Conservation (phyloP, 2,888 invertebrate genomes). For the Emmelina monodactyla region DNA sequence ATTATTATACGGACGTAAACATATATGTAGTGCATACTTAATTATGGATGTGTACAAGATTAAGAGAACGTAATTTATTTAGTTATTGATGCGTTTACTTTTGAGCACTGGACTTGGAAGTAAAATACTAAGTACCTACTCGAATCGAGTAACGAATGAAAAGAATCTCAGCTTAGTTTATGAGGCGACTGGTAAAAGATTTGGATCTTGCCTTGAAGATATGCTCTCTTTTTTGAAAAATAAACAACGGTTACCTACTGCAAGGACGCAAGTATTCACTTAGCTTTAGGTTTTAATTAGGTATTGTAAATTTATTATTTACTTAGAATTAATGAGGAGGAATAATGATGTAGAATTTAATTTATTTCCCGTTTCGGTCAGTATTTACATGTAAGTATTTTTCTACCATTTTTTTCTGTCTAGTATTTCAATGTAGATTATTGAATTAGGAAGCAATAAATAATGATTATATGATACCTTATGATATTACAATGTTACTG, state of each 20-base stretch:
- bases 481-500: conserved; percentile 7
- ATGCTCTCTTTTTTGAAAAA: conserved; percentile 63
- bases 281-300: conserved; percentile 40
- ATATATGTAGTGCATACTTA: no score
- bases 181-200: no score
- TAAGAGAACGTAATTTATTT: no score
- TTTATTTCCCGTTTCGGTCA: conserved; percentile 65
- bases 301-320: conserved; percentile 55
- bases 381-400: conserved; percentile 64
- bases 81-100: no score
- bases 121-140: no score
- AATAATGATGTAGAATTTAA: conserved; percentile 46
- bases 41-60: no score
- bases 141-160: no score
- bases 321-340: conserved; percentile 33
- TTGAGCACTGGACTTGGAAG: no score
- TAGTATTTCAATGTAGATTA: conserved; percentile 28
- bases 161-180: no score
- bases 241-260: conserved; percentile 63
- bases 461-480: no score
- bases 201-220: conserved; percentile 53
- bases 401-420: conserved; percentile 29
- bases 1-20: no score
- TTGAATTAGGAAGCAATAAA: background rate
- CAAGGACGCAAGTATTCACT: conserved; percentile 62